Evolutionary conservation across 2,113 vertebrate species (phyloP).

Genomic region (Halichoerus grypus): DNA sequence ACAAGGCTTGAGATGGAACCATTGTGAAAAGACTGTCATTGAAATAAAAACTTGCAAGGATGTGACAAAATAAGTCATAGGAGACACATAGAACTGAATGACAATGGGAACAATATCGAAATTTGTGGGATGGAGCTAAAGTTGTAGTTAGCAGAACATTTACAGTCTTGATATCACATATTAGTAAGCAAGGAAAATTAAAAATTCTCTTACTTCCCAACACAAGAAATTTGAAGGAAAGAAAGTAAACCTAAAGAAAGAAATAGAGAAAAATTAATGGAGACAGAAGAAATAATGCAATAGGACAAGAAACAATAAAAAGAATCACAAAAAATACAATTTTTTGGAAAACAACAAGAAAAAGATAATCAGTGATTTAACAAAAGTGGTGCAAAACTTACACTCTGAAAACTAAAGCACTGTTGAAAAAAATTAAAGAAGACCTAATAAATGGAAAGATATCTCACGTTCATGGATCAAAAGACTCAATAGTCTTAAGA

Average conservation of each 20-base stretch:
- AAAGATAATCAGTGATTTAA: not conserved
- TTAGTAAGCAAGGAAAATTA: not conserved
- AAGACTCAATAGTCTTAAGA: not conserved
- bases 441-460: not conserved
- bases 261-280: not conserved
- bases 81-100: not conserved
- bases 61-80: not conserved
- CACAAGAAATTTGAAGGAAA: not conserved
- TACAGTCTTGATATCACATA: not conserved
- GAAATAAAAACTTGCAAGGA: not conserved
- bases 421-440: not conserved
- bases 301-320: not conserved
- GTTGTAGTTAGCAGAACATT: not conserved
- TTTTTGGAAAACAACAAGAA: not conserved
- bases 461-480: not conserved
- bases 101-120: not conserved
- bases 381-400: not conserved
- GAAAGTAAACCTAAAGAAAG: not conserved
- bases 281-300: not conserved
- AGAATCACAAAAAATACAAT: conserved; percentile 1
- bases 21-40: not conserved
- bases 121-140: not conserved
- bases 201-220: not conserved
- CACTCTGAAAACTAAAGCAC: not conserved
- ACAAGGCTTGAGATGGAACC: not conserved